Evolutionary conservation across 2,797 vertebrate species (phyloP).

Genomic region (Acanthornis magna): DNA sequence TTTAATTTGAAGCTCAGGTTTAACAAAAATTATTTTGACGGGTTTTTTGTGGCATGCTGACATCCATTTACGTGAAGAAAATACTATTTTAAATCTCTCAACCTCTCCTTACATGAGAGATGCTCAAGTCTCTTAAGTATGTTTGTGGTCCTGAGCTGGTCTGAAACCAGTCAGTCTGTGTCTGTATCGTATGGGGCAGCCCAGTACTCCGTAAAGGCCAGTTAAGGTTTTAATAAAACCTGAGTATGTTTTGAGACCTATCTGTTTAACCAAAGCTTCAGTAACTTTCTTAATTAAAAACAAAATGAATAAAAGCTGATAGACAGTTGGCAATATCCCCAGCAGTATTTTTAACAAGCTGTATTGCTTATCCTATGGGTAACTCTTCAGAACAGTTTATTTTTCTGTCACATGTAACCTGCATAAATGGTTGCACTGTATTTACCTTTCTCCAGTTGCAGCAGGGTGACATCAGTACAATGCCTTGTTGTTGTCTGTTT

Average conservation of each 20-base stretch:
- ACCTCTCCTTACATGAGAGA: neutral
- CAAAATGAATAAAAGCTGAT: neutral
- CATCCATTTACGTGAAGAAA: neutral
- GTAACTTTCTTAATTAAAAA: neutral
- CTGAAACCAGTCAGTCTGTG: neutral
- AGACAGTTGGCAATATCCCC: neutral
- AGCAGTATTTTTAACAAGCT: neutral
- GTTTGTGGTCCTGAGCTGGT: neutral
- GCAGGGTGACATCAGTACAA: neutral
- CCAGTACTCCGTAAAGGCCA: neutral
- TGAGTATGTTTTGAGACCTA: neutral
- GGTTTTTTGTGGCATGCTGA: neutral
- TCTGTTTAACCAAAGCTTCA: neutral
- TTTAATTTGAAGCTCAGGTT: neutral
- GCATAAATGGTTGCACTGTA: neutral
- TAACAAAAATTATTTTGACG: neutral
- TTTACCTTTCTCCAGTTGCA: neutral
- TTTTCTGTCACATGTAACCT: neutral
- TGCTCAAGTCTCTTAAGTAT: neutral
- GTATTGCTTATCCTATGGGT: neutral
- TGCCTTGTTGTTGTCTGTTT: neutral
- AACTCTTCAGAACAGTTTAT: neutral
- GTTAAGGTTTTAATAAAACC: neutral
- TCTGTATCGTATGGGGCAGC: neutral
- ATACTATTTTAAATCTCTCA: neutral